A percentile compares a stretch with the other conserved stretches of the same genome.
Conservation (phyloP, 2,113 vertebrate genomes). For the Rhizomys pruinosus region DNA sequence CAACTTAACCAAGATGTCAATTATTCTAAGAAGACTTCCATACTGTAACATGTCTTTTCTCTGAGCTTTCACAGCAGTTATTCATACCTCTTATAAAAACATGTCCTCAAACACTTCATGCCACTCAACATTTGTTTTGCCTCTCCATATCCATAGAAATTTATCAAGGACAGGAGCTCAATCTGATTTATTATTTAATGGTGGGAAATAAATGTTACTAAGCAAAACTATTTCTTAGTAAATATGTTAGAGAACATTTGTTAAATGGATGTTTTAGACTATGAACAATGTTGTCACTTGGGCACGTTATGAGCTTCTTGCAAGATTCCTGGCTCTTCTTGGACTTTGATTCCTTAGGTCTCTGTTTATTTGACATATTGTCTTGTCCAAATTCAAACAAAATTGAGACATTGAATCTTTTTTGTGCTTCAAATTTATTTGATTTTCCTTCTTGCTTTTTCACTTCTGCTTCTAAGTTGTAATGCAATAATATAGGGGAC, state of each 20-base stretch:
- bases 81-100: background rate
- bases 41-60: background rate
- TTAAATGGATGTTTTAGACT: background rate
- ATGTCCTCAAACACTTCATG: background rate
- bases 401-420: background rate
- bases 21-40: background rate
- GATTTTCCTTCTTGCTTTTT: background rate
- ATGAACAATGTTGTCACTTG: background rate
- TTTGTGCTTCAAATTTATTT: background rate
- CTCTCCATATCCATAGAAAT: background rate
- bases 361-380: background rate
- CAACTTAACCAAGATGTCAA: background rate
- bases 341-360: background rate
- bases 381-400: background rate
- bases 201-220: background rate
- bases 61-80: background rate
- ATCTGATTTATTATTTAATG: background rate
- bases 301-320: background rate
- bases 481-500: background rate
- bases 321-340: background rate
- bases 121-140: background rate
- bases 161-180: background rate
- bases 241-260: conserved; percentile 1
- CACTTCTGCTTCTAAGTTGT: background rate
- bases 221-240: too few species aligned